phyloP scores from a whole-genome alignment of 2,888 invertebrate species.

The Eurytoma californica region DNA sequence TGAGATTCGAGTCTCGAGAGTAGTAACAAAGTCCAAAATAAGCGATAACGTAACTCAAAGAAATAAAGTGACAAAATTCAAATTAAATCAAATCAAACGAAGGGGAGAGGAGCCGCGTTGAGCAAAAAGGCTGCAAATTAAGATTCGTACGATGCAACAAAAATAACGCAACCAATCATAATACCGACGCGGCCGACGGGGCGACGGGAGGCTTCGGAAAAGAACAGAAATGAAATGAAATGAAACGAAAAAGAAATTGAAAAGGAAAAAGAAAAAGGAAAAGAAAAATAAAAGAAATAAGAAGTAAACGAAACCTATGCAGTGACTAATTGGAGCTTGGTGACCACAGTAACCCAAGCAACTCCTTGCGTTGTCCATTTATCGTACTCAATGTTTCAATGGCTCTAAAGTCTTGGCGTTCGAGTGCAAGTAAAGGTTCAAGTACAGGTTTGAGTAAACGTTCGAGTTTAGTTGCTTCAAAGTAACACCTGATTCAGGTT shows the following conservation, averaged over 20 bases:
- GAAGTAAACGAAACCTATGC: conserved; percentile 58
- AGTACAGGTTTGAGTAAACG: conserved; percentile 2
- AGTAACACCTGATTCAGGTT: conserved; percentile 24
- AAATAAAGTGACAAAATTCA: conserved; percentile 11
- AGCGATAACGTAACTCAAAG: conserved; percentile 28
- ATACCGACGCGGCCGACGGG: conserved; percentile 9
- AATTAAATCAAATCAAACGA: conserved; percentile 41
- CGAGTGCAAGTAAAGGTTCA: conserved; percentile 18
- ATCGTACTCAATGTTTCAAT: conserved; percentile 54
- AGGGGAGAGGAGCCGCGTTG: conserved; percentile 1
- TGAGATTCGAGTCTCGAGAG: conserved; percentile 35
- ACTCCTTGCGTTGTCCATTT: conserved; percentile 68
- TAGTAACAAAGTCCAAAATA: conserved; percentile 45
- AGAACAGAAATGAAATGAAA: conserved; percentile 53
- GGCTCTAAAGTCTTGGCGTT: conserved; percentile 31
- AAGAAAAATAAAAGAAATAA: conserved; percentile 36
- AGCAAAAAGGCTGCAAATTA: conserved; percentile 60
- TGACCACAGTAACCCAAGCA: conserved; percentile 74
- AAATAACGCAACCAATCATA: conserved; percentile 46
- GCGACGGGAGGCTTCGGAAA: too few relatives aligned
- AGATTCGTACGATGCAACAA: conserved; percentile 58
- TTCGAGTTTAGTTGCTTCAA: not conserved
- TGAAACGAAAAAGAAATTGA: conserved; percentile 57
- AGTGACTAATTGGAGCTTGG: conserved; percentile 72
- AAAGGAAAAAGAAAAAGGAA: conserved; percentile 5